Percentiles rank a stretch among this genome's conserved stretches.
phyloP scores from a whole-genome alignment of 2,888 invertebrate species.

The Zaprionus bogoriensis region DNA sequence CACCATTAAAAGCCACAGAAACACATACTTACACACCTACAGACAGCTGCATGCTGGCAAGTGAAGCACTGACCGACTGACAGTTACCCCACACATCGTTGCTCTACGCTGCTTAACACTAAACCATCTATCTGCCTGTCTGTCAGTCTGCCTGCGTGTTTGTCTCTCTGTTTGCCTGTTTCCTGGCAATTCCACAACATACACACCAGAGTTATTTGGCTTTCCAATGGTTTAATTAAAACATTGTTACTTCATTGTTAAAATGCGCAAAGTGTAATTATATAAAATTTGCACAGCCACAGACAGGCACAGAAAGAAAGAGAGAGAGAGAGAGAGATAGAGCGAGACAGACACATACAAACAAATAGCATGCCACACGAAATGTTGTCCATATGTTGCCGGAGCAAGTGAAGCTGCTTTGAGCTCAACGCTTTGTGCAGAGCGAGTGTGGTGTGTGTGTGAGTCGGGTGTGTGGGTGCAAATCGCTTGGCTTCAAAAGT shows the following conservation, averaged over 20 bases:
- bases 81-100: constrained; percentile 4
- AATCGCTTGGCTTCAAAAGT: constrained; percentile 73
- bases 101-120: constrained; percentile 7
- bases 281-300: constrained; percentile 75
- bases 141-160: constrained; percentile 7
- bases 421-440: constrained; percentile 32
- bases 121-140: constrained; percentile 10
- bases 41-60: not conserved
- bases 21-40: not conserved
- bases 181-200: constrained; percentile 52
- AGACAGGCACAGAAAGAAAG: constrained; percentile 13
- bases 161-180: constrained; percentile 34
- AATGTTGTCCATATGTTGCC: constrained; percentile 64
- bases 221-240: constrained; percentile 77
- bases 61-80: constrained; percentile 15
- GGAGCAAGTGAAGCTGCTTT: constrained; percentile 47
- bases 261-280: constrained; percentile 79
- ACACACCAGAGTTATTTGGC: constrained; percentile 73
- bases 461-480: constrained; percentile 19
- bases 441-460: constrained; percentile 11
- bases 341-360: constrained; percentile 36
- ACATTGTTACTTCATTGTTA: constrained; percentile 79
- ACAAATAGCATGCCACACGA: constrained; percentile 66
- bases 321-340: not conserved
- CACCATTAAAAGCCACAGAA: constrained; percentile 2